Percentiles rank a stretch among this genome's conserved stretches.
These are phyloP conservation scores for Erinaceus europaeus DNA, from an alignment of 2,113 vertebrate genomes.

Conservation along the genomic window DNA sequence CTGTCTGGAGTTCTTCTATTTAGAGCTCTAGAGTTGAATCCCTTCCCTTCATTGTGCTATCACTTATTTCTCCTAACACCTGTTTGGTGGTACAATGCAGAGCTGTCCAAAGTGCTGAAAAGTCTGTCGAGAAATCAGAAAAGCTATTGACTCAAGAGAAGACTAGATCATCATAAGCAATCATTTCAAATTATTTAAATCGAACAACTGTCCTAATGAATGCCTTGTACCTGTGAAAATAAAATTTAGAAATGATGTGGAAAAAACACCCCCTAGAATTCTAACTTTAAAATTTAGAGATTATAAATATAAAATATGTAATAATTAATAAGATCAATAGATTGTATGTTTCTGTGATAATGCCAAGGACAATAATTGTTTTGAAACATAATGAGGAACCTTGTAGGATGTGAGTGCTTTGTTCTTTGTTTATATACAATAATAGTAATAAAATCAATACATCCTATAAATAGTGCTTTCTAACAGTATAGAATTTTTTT, in stretches of 20 bases:
- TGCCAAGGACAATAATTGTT: not conserved
- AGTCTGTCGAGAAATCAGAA: not conserved
- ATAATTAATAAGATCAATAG: not conserved
- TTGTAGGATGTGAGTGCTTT: slow-evolving; percentile 7
- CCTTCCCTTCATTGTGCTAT: not conserved
- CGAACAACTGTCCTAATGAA: not conserved
- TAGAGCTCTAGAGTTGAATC: not conserved
- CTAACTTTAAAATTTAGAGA: slow-evolving; percentile 15
- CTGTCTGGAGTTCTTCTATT: not conserved
- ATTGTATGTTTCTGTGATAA: not conserved
- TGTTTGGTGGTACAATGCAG: rapidly evolving
- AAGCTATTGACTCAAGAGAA: not conserved
- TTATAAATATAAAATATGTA: slow-evolving; percentile 2
- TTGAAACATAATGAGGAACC: not conserved
- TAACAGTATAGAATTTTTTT: not conserved
- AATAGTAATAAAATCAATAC: not conserved
- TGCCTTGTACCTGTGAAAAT: not conserved
- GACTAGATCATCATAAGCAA: not conserved
- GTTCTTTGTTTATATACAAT: slow-evolving; percentile 1
- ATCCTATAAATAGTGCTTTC: slow-evolving; percentile 12
- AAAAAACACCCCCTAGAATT: not conserved
- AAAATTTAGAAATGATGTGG: not conserved
- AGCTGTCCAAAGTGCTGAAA: slow-evolving; percentile 68
- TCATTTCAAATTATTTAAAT: not conserved
- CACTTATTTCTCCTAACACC: not conserved